Base-by-base conservation (phyloP, 1,140 invertebrate species). In the Radopholus similis region DNA sequence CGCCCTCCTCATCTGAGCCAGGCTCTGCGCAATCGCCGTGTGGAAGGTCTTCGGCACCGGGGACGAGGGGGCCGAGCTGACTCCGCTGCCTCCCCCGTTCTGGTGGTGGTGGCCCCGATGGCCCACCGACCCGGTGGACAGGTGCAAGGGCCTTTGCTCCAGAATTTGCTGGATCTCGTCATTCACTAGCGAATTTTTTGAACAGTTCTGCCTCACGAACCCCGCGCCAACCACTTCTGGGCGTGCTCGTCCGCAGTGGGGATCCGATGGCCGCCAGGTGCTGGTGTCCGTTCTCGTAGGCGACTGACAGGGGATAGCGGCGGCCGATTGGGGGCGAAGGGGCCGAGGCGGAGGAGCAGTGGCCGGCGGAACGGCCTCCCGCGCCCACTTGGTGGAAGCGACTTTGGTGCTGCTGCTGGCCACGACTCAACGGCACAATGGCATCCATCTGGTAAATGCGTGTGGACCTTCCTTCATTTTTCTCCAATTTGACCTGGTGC, bases 21-120 rank as follows among this genome's bases (percentile, higher is more conserved):
- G n/a, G 32, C 71, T 68, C 30, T 74, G 73, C 18, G 77, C 73
- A 26, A 78, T 63, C 2, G 75, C 71, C 35, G 75, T 79, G 63
- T 68, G 62, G 47, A 53, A 74, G 21, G 73, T 72, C 60, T 71
- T 71, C 34, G 56, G 75, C 2, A 75, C 47, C 9, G 72, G 72
- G 2, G 72, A 73, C 4, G 72, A 71, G 15, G 72, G 72, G 13
- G 72, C 72, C 3, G 72, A 73, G 8, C 66, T 47, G 9, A 26
- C 47, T 0, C 40, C 57, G 40, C 26, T 37, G 28, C 68, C 4
- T 37, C 37, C 5, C 44, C 37, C 42, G 28, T 34, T 55, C 34
- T 40, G 64, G 26, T 26, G 38, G 4, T 26, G 53, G 38, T 32
- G 15, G n/a, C 32, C 30, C 28, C 35, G 8, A 11, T 4, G 30